Evolutionary conservation across 1,140 invertebrate species (phyloP), one percentile per base, ranked within the genome.

Genomic region (Chlorops oryzae): DNA sequence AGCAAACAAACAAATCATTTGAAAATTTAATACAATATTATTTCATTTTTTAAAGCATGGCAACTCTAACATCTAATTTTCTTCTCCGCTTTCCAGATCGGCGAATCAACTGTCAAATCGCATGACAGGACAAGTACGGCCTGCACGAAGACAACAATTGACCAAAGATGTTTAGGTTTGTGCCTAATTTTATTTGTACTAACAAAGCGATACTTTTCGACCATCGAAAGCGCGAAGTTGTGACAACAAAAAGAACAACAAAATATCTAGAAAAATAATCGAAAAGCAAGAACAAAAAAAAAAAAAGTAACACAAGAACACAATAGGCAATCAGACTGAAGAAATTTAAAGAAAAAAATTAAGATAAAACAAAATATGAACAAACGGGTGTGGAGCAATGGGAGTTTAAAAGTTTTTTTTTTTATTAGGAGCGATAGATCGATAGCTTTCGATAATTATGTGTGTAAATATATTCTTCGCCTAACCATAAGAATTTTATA

Each of bases 81-180:
- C n/a, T 37, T 37, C 3, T 23, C 12, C 15, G 15, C n/a, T 42
- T 41, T 41, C 7, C 47, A 49, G 47, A 27, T 49, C 18, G 47
- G 47, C 5, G 47, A 49, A 41, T 27, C 47, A 3, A 48, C 34
- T 39, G n/a, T 21, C 17, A 47, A 23, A 23, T 17, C 45, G 5
- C 35, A 38, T 25, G 45, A 47, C 38, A 47, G 34, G 17, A 49
- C 47, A 21, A 40, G 34, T 40, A 40, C 35, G 18, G 27, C 35
- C 5, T 49, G 47, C 24, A 35, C 40, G 35, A 40, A 40, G 35
- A 38, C 47, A 24, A 49, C 35, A 27, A 4, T 37, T 37, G 47
- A 49, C 37, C 35, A 49, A 49, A 49, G 37, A 49, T 49, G 47
- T 41, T 49, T 49, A 49, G 47, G 47, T 49, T 49, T 49, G 47